Conservation (phyloP, 2,113 vertebrate species). For the Pheucticus melanocephalus region DNA sequence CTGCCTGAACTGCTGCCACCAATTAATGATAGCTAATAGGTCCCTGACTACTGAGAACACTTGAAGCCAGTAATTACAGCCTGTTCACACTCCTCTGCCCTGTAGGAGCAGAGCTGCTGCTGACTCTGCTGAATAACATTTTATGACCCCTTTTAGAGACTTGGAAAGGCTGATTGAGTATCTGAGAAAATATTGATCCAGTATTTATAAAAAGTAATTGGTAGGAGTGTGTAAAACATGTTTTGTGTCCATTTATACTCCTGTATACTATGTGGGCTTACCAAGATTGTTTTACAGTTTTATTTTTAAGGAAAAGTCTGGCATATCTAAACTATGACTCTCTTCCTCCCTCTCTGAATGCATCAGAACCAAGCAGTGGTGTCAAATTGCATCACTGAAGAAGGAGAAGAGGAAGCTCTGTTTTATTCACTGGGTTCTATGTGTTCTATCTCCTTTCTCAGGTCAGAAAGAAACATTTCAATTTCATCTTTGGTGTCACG, state of each 20-base stretch:
- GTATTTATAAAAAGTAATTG: background rate
- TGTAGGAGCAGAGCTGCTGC: slow-evolving; percentile 8
- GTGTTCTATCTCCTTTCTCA: background rate
- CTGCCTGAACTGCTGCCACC: slow-evolving; percentile 10
- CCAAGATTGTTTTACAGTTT: background rate
- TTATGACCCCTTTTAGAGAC: slow-evolving; percentile 7
- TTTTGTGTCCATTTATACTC: background rate
- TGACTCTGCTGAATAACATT: slow-evolving; percentile 3
- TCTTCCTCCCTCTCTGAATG: background rate
- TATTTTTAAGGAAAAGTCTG: background rate
- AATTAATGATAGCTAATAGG: slow-evolving; percentile 34
- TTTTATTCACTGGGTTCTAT: background rate
- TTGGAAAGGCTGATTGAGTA: background rate
- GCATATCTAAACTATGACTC: background rate
- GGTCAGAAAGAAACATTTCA: background rate
- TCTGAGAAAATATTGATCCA: background rate
- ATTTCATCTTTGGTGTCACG: background rate
- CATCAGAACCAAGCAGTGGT: background rate
- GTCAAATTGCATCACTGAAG: background rate
- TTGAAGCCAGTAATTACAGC: slow-evolving; percentile 26
- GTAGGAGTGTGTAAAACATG: background rate
- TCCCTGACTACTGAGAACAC: slow-evolving; percentile 2
- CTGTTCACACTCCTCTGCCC: slow-evolving; percentile 2
- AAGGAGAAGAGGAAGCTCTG: background rate
- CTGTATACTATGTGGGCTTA: background rate